A percentile compares a stretch with the other conserved stretches of the same genome.
Conservation (phyloP, 1,140 invertebrate genomes). For the Metopolophium dirhodum region DNA sequence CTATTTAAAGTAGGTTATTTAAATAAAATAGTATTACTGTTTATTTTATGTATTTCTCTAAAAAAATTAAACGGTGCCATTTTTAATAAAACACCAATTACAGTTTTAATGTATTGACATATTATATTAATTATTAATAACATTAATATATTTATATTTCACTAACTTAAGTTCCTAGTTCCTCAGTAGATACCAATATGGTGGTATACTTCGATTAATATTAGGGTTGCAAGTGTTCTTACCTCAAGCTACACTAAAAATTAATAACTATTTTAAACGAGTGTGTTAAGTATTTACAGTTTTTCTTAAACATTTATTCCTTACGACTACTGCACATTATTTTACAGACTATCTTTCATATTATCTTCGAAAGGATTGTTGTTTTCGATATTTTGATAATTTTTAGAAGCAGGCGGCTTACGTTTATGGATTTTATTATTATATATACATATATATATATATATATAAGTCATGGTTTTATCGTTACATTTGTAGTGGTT, state of each 20-base stretch:
- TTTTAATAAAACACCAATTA: neutral
- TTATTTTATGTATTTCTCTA: neutral
- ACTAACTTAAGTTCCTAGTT: no score
- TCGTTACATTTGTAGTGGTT: neutral
- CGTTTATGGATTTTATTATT: conserved; percentile 24
- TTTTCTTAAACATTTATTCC: neutral
- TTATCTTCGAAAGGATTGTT: neutral
- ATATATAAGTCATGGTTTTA: neutral
- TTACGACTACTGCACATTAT: neutral
- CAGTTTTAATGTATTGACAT: no score
- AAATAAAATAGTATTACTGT: neutral
- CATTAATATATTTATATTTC: no score
- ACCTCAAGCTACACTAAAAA: neutral
- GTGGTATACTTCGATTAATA: neutral
- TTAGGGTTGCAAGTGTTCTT: neutral
- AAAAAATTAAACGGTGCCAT: no score
- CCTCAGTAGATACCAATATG: no score
- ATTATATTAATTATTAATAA: no score
- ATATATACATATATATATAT: neutral
- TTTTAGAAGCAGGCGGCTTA: neutral
- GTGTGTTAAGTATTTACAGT: no score
- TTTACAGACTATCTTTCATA: neutral
- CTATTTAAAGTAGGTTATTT: neutral
- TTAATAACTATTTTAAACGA: neutral
- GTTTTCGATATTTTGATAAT: neutral